Evolutionary conservation across 2,797 vertebrate genomes (phyloP).

Genomic region (Crenichthys baileyi): DNA sequence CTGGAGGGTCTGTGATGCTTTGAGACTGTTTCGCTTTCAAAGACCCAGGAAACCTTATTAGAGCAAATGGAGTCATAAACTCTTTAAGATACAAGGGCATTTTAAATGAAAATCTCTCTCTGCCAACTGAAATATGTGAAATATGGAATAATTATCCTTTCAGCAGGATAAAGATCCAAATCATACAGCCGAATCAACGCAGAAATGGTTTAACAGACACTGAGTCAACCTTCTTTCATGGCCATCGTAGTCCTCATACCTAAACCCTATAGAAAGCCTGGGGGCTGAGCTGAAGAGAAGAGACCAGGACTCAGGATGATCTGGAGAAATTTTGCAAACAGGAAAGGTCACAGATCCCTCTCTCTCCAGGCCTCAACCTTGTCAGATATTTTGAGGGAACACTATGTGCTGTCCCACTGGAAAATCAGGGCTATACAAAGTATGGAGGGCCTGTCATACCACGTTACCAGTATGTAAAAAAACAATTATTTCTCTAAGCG

Average conservation of each 20-base stretch:
- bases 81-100: neutral
- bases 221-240: no score
- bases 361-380: neutral
- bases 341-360: neutral
- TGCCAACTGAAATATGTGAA: neutral
- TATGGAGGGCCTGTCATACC: no score
- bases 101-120: neutral
- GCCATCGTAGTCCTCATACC: neutral
- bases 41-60: no score
- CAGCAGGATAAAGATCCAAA: no score
- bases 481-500: neutral
- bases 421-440: no score
- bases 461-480: neutral
- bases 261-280: neutral
- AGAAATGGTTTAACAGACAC: no score
- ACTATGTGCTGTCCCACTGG: neutral
- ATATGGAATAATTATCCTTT: neutral
- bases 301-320: neutral
- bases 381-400: neutral
- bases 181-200: no score
- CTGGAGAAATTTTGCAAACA: neutral
- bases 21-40: neutral
- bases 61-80: neutral
- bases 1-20: neutral
- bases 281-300: neutral